Percentiles rank a stretch among this genome's conserved stretches.
Evolutionary conservation across 2,888 invertebrate genomes (phyloP).

Genomic region (Andrena trimmerana): DNA sequence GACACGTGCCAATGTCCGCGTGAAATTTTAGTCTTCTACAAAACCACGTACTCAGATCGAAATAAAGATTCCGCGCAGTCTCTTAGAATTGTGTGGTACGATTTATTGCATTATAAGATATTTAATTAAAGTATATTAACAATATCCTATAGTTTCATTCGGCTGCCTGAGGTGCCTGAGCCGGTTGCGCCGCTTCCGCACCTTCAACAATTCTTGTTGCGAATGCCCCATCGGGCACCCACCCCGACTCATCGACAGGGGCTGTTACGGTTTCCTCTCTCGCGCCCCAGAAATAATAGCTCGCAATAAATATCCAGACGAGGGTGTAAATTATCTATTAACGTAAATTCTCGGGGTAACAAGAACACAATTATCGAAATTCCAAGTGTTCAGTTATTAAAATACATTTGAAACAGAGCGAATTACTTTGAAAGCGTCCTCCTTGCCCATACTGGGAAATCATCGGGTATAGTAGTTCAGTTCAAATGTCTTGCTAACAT

Average conservation of each 20-base stretch:
- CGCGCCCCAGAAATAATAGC: constrained; percentile 76
- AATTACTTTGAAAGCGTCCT: constrained; percentile 62
- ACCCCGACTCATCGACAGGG: constrained; percentile 77
- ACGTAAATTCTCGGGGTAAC: not conserved
- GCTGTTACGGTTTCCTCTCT: constrained; percentile 62
- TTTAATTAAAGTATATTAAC: not conserved
- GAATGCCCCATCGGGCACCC: constrained; percentile 77
- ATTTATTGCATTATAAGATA: constrained; percentile 7
- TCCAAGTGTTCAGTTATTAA: not conserved
- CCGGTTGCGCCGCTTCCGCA: not conserved
- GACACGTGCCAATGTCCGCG: not conserved
- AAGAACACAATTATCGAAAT: not conserved
- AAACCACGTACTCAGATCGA: not conserved
- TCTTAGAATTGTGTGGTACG: not conserved
- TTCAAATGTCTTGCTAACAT: not conserved
- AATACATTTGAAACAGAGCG: not conserved
- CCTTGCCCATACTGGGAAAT: constrained; percentile 42
- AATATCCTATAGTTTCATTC: not conserved
- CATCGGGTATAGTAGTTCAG: not conserved
- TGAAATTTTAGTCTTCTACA: not conserved
- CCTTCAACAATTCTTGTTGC: constrained; percentile 33
- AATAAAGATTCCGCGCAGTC: constrained; percentile 1
- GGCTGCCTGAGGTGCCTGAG: not conserved
- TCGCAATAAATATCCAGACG: constrained; percentile 70
- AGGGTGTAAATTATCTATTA: constrained; percentile 56